phyloP scores from a whole-genome alignment of 2,113 vertebrate genomes.

The Anthoscopus minutus region DNA sequence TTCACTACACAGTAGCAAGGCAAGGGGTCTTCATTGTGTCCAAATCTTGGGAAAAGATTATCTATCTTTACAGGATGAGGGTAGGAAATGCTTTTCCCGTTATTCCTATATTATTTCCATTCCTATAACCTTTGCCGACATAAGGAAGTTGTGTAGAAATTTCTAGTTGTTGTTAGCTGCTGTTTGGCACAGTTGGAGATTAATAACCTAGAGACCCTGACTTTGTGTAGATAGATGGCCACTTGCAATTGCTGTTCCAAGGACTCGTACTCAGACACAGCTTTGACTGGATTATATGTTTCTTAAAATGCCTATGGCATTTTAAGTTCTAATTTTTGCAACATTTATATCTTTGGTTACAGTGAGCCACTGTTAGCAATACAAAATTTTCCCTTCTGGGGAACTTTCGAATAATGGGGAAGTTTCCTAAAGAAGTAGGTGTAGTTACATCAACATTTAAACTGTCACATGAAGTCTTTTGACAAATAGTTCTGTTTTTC shows the following conservation, averaged over 20 bases:
- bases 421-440: slow-evolving; percentile 24
- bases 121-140: background rate
- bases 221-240: background rate
- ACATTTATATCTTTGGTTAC: background rate
- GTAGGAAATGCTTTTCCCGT: background rate
- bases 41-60: background rate
- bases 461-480: background rate
- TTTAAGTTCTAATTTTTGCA: background rate
- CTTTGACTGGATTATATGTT: background rate
- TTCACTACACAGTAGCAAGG: background rate
- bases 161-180: background rate
- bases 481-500: background rate
- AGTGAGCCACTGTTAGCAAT: background rate
- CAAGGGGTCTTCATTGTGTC: background rate
- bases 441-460: background rate
- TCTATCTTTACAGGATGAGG: background rate
- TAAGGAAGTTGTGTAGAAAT: background rate
- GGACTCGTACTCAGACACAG: background rate
- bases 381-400: slow-evolving; percentile 35
- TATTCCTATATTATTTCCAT: background rate
- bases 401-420: slow-evolving; percentile 14
- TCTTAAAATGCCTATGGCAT: background rate
- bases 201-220: background rate
- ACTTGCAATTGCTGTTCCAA: background rate
- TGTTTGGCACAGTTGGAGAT: background rate